A percentile compares a stretch with the other conserved stretches of the same genome.
phyloP scores from a whole-genome alignment of 2,797 vertebrate species.

The Micromesistius poutassou region DNA sequence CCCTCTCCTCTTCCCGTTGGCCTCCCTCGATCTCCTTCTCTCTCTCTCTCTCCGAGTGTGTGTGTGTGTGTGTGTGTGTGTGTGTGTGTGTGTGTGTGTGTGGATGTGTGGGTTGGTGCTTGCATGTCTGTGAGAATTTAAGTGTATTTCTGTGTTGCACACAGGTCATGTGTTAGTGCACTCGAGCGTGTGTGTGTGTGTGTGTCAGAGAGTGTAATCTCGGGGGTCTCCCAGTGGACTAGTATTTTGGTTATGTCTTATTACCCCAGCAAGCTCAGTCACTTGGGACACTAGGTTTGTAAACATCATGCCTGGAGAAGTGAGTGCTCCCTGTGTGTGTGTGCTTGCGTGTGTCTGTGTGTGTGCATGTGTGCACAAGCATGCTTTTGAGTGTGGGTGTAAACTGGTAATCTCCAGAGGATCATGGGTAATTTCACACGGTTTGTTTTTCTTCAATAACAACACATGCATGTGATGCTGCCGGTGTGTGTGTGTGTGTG shows the following conservation, averaged over 20 bases:
- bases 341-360: constrained; percentile 18
- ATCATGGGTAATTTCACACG: constrained; percentile 44
- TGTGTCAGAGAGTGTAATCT: constrained; percentile 23
- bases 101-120: background rate
- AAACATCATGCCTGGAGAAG: constrained; percentile 68
- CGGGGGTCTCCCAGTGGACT: constrained; percentile 54
- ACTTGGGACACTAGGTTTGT: constrained; percentile 66
- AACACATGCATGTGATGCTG: constrained; percentile 38
- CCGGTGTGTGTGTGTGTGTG: constrained; percentile 17
- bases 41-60: background rate
- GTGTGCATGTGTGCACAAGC: constrained; percentile 11
- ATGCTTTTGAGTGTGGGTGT: constrained; percentile 30
- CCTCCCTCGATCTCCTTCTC: constrained; percentile 12
- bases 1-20: background rate
- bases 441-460: constrained; percentile 54
- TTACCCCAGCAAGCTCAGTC: constrained; percentile 57
- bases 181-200: constrained; percentile 5
- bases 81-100: constrained; percentile 13
- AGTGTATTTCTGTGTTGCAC: background rate
- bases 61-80: background rate
- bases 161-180: background rate
- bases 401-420: constrained; percentile 56
- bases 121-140: background rate
- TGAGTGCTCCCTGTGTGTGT: constrained; percentile 19
- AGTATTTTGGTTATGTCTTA: constrained; percentile 66